Percentiles rank a stretch among this genome's conserved stretches.
Conservation (phyloP, 2,797 vertebrate species). For the Psittacula derbiana region DNA sequence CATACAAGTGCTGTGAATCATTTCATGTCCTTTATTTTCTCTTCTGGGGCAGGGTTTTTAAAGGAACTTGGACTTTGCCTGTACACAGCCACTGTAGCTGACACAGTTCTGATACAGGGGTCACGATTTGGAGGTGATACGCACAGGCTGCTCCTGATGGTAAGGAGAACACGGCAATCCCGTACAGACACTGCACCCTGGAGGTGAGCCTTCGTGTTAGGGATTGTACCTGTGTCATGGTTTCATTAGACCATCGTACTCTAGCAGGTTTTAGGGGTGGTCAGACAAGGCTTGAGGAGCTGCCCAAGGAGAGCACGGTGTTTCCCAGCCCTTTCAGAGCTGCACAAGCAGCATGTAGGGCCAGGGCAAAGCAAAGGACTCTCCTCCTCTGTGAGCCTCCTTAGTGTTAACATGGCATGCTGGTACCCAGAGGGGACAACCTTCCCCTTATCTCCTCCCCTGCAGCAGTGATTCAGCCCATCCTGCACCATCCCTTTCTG, state of each 20-base stretch:
- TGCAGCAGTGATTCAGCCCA: not conserved
- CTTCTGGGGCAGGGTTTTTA: not conserved
- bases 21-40: not conserved
- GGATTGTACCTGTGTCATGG: not conserved
- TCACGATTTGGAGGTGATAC: not conserved
- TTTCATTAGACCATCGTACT: not conserved
- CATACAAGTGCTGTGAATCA: constrained; percentile 39
- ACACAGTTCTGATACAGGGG: not conserved
- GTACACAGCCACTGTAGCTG: not conserved
- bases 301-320: fast-evolving
- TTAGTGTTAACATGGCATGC: not conserved
- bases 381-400: not conserved
- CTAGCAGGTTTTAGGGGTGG: not conserved
- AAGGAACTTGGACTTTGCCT: not conserved
- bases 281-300: not conserved
- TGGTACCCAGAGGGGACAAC: not conserved
- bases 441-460: not conserved
- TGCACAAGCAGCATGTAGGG: not conserved
- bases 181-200: not conserved
- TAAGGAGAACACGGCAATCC: not conserved
- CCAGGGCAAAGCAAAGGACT: not conserved
- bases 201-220: not conserved
- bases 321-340: not conserved
- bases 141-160: not conserved
- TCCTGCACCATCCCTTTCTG: not conserved